A percentile compares a stretch with the other conserved stretches of the same genome.
phyloP scores from a whole-genome alignment of 2,797 vertebrate genomes.

The Malacoraja senta region DNA sequence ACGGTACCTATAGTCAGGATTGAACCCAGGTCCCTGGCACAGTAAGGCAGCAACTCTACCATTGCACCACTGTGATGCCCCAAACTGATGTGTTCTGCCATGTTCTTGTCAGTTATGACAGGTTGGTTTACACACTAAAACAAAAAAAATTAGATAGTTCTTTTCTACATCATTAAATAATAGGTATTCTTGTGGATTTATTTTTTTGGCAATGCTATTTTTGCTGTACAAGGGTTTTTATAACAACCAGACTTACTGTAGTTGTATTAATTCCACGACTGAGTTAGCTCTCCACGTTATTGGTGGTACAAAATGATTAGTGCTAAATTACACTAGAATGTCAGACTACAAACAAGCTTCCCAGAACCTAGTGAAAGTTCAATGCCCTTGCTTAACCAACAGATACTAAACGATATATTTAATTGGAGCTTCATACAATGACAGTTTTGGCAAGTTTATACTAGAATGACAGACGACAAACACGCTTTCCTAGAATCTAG shows the following conservation, averaged over 20 bases:
- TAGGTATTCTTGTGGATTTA: neutral
- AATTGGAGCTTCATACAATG: neutral
- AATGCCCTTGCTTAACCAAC: neutral
- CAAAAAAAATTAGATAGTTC: neutral
- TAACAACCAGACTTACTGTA: neutral
- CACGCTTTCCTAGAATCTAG: neutral
- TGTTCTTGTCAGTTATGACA: neutral
- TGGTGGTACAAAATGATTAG: neutral
- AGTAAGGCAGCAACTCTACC: no score
- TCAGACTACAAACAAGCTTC: neutral
- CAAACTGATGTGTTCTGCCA: neutral
- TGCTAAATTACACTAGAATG: neutral
- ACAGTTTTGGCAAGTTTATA: neutral
- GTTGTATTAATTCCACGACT: neutral
- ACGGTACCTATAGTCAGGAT: no score
- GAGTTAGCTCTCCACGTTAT: neutral
- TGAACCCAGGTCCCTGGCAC: no score
- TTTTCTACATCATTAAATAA: neutral
- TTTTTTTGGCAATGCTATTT: neutral
- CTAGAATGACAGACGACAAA: neutral
- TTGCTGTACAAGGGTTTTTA: neutral
- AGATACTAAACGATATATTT: neutral
- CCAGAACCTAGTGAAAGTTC: neutral
- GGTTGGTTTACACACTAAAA: neutral
- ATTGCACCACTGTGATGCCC: no score